A percentile compares a stretch with the other conserved stretches of the same genome.
Conservation (phyloP, 1,140 invertebrate species). For the Eurosta solidaginis region DNA sequence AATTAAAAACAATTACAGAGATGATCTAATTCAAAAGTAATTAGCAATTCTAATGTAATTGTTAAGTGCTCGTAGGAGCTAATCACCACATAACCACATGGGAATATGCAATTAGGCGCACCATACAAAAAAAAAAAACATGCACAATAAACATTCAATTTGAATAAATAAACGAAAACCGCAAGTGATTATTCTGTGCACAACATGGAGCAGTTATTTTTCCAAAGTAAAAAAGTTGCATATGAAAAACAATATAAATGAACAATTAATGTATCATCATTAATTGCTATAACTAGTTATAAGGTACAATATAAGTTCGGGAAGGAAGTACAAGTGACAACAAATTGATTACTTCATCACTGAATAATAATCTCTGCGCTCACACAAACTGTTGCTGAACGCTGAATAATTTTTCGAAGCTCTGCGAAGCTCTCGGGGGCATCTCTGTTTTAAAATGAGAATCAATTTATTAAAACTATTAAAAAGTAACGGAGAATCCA, state of each 20-base stretch:
- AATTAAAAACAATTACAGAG: not conserved
- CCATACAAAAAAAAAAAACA: not conserved
- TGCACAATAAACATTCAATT: too few species aligned
- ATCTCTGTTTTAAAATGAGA: too few species aligned
- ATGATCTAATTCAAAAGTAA: not conserved
- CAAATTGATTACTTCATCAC: too few species aligned
- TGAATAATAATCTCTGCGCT: too few species aligned
- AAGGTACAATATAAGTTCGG: too few species aligned
- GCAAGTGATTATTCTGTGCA: not conserved
- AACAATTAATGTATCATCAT: not conserved
- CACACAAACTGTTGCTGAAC: too few species aligned
- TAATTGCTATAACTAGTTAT: not conserved
- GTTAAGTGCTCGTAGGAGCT: not conserved
- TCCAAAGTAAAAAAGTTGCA: not conserved
- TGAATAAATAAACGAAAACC: not conserved
- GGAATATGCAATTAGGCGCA: constrained; percentile 17
- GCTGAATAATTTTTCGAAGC: too few species aligned
- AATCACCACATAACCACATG: not conserved
- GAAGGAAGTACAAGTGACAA: too few species aligned
- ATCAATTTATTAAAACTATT: too few species aligned
- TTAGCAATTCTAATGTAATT: constrained; percentile 5
- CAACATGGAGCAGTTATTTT: not conserved
- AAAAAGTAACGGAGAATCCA: too few species aligned
- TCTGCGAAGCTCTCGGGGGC: too few species aligned
- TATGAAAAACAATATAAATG: not conserved